Percentiles rank a stretch among this genome's conserved stretches.
These are phyloP conservation scores for Sebastes nivosus DNA, from an alignment of 2,797 vertebrate species.

Conservation along the genomic window DNA sequence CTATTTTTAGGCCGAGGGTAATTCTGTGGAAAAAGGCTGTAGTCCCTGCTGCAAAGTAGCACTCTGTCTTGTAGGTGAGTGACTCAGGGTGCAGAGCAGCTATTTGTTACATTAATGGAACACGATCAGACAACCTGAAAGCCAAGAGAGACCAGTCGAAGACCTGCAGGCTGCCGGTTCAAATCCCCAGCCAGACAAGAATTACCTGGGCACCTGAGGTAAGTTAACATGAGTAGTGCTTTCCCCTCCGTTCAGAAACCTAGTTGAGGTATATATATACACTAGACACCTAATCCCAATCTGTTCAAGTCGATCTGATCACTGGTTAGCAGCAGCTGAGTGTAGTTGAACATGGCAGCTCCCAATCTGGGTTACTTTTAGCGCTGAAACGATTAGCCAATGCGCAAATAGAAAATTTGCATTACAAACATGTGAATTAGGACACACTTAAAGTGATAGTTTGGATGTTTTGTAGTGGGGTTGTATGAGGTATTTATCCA, in stretches of 20 bases:
- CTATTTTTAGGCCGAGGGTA: constrained; percentile 61
- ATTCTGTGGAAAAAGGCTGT: constrained; percentile 52
- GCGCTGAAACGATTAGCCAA: not conserved
- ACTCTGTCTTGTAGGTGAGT: constrained; percentile 50
- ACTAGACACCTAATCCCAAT: not conserved
- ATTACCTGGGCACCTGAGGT: constrained; percentile 8
- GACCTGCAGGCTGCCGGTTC: constrained; percentile 26
- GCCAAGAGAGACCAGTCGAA: not conserved
- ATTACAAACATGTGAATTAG: not conserved
- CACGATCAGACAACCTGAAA: constrained; percentile 38
- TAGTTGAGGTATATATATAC: not conserved
- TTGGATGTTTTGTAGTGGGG: accelerated
- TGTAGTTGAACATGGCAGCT: not conserved
- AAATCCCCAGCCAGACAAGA: constrained; percentile 19
- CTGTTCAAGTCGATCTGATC: constrained; percentile 9
- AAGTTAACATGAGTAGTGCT: constrained; percentile 30
- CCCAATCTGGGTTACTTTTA: not conserved
- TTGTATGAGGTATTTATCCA: not conserved
- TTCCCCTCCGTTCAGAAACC: not conserved
- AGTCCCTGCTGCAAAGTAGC: constrained; percentile 53
- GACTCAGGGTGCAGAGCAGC: constrained; percentile 35
- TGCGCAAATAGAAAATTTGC: not conserved
- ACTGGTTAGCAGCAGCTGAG: not conserved
- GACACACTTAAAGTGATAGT: not conserved
- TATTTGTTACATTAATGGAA: constrained; percentile 38